These are phyloP conservation scores for Todus mexicanus DNA, from an alignment of 2,797 vertebrate species.

Conservation along the genomic window DNA sequence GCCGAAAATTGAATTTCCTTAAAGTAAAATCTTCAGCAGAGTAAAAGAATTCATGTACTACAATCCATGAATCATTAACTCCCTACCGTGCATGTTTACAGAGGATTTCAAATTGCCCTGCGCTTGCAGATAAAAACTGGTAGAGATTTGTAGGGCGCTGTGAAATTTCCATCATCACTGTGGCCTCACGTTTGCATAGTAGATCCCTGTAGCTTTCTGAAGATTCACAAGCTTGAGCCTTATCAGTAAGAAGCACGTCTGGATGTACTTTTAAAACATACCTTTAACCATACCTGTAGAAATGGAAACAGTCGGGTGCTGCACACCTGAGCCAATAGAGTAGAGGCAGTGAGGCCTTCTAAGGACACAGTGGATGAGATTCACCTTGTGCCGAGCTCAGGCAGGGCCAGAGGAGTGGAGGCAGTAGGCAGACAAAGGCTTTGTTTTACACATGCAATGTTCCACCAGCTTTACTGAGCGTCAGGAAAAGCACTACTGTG, in stretches of 20 bases:
- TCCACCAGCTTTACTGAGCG: not conserved
- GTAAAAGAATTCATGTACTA: not conserved
- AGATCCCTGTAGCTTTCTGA: not conserved
- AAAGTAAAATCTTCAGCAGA: not conserved
- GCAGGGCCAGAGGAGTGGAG: not conserved
- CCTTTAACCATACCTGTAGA: too few species aligned
- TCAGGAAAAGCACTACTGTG: not conserved
- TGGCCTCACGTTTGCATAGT: not conserved
- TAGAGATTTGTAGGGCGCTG: not conserved
- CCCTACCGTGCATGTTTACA: not conserved
- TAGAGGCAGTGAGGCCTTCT: not conserved
- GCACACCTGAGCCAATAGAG: not conserved
- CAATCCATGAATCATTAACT: not conserved
- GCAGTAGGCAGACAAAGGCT: not conserved
- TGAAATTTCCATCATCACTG: not conserved
- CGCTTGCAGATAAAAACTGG: not conserved
- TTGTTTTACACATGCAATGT: not conserved
- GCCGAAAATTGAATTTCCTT: not conserved
- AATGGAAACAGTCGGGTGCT: not conserved
- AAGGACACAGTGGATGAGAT: rapidly evolving
- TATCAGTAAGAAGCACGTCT: not conserved
- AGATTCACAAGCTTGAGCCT: not conserved
- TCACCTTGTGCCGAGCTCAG: not conserved
- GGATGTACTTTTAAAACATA: not conserved
- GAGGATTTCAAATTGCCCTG: not conserved